Percentiles rank a stretch among this genome's conserved stretches.
Evolutionary conservation across 2,888 invertebrate species (phyloP).

Genomic region (Eurytoma californica): DNA sequence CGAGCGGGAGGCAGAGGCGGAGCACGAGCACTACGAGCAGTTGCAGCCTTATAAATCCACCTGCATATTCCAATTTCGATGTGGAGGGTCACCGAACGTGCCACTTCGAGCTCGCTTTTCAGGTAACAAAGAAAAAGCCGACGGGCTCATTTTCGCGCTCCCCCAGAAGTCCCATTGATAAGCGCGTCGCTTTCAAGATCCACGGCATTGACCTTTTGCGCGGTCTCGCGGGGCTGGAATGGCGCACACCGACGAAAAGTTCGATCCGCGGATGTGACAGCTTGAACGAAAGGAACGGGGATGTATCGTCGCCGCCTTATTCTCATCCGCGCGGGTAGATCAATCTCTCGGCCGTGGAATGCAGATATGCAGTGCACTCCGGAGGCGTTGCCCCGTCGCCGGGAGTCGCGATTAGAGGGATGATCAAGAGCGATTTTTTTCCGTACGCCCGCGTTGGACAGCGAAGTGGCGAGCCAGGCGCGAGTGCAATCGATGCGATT

Average conservation of each 20-base stretch:
- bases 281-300: background rate
- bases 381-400: background rate
- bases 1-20: background rate
- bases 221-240: constrained; percentile 24
- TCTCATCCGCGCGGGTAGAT: background rate
- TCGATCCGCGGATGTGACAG: constrained; percentile 1
- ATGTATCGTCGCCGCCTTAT: background rate
- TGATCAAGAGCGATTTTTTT: constrained; percentile 1
- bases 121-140: constrained; percentile 18
- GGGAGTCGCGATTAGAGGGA: background rate
- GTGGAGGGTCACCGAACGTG: constrained; percentile 13
- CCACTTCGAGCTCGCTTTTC: background rate
- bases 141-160: too few species aligned
- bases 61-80: constrained; percentile 28
- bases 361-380: background rate
- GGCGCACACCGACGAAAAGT: constrained; percentile 24
- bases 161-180: background rate
- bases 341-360: background rate
- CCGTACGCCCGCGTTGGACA: background rate
- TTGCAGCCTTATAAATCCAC: background rate
- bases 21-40: background rate
- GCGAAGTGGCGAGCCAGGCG: background rate
- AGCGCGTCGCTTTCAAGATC: background rate
- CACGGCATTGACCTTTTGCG: constrained; percentile 45
- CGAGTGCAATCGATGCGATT: constrained; percentile 4